Percentiles rank a stretch among this genome's conserved stretches.
These are phyloP conservation scores for Rhegmatorhina hoffmannsi DNA, from an alignment of 2,113 vertebrate species.

Conservation along the genomic window DNA sequence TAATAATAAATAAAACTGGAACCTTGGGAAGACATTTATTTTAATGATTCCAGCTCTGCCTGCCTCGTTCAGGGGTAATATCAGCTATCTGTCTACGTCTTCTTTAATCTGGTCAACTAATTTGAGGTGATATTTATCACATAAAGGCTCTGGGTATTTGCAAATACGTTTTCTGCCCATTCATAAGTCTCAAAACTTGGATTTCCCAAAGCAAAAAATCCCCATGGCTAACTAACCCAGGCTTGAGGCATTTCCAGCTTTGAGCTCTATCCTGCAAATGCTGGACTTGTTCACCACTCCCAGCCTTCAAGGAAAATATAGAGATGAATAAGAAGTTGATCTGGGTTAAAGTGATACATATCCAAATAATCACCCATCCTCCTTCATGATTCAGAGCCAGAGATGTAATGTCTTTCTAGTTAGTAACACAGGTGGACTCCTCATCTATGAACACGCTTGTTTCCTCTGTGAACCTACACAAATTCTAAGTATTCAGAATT, in stretches of 20 bases:
- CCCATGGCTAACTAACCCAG: neutral
- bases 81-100: conserved; percentile 26
- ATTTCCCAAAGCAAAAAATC: neutral
- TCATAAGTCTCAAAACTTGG: neutral
- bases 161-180: conserved; percentile 4
- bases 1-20: conserved; percentile 65
- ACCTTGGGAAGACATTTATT: conserved; percentile 63
- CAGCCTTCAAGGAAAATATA: neutral
- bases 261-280: neutral
- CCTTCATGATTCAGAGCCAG: neutral
- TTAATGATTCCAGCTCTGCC: conserved; percentile 55
- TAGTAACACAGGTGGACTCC: neutral
- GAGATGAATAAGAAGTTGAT: neutral
- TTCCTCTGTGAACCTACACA: neutral
- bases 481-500: neutral
- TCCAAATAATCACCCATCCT: neutral
- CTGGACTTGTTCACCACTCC: neutral
- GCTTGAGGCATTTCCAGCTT: neutral
- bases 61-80: conserved; percentile 41
- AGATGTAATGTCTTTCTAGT: neutral
- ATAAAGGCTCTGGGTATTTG: conserved; percentile 17
- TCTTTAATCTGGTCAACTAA: conserved; percentile 61
- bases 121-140: conserved; percentile 62
- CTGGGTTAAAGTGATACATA: neutral
- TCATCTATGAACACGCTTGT: neutral